Base-by-base conservation (phyloP, 2,888 invertebrate genomes). In the Ormyrus nitidulus region DNA sequence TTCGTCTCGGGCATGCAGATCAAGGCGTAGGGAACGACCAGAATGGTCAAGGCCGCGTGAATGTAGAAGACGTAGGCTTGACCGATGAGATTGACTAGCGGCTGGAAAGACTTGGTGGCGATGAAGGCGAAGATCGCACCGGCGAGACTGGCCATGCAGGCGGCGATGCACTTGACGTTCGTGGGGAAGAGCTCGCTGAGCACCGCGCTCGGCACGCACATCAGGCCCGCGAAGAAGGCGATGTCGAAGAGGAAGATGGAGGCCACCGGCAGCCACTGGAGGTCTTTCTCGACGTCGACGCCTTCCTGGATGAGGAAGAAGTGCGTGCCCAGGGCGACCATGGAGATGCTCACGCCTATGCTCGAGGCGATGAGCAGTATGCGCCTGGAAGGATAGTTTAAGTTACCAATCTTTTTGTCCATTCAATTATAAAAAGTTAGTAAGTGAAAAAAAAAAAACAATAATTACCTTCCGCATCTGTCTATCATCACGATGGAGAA, bases 171-270 rank as follows among this genome's bases (percentile, higher is more conserved):
- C 58, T 89, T 89, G 49, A 88, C 54, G 51, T 87, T 83, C 5
- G 85, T 81, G 0, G 89, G 85, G 65, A 88, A 88, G 53, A 88
- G 78, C 80, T 89, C 88, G 64, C 88, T 84, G 69, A 89, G 84
- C 8, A 89, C 71, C 0, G 85, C 85, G 34, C 81, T 86, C 0
- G 87, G 87, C 5, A 89, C 85, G 5, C 86, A 85, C 58, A 88
- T 51, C 6, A 83, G 79, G 48, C 85, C 71, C 6, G 72, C 46
- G 56, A 82, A 82, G 56, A 82, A 82, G 48, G 71, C 34, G 6
- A 82, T 48, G 10, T 82, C 79, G 58, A 82, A 82, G 44, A 80
- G 62, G 59, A 82, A 82, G 34, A 82, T 46, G 5, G 82, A 79
- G 44, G 53, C 62, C 3, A 82, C 53, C 2, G 79, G 82, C 2